phyloP scores from a whole-genome alignment of 2,797 vertebrate genomes.

The Channa striata region DNA sequence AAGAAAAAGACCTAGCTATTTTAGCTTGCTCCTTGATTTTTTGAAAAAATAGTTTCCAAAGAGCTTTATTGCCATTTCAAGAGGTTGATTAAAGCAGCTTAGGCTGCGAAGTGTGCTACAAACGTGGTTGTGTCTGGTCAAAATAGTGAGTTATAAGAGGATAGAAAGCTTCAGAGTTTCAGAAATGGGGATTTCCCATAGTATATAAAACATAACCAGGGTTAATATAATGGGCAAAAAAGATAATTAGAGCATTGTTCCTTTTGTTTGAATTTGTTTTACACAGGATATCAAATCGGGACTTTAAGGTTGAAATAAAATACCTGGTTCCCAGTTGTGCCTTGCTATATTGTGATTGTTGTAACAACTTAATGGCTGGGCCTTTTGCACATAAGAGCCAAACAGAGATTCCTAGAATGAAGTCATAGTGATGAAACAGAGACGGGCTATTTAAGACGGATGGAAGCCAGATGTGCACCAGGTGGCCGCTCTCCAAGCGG shows the following conservation, averaged over 20 bases:
- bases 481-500: slow-evolving; percentile 66
- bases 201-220: not conserved
- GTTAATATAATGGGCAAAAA: not conserved
- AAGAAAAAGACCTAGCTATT: not conserved
- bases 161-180: not conserved
- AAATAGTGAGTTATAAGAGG: not conserved
- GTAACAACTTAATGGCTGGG: slow-evolving; percentile 35
- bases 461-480: slow-evolving; percentile 77
- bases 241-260: not conserved
- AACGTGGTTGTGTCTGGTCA: not conserved
- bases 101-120: not conserved
- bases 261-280: not conserved
- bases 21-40: too few relatives aligned
- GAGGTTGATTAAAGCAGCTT: not conserved
- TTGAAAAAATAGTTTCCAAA: too few relatives aligned
- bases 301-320: too few relatives aligned
- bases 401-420: slow-evolving; percentile 59
- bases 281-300: slow-evolving; percentile 6
- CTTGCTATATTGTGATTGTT: slow-evolving; percentile 34
- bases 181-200: not conserved
- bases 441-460: slow-evolving; percentile 61
- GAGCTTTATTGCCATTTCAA: not conserved
- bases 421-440: slow-evolving; percentile 64
- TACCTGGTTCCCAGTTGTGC: slow-evolving; percentile 7
- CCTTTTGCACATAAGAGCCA: slow-evolving; percentile 19